Evolutionary conservation across 2,113 vertebrate species (phyloP).

Genomic region (Microcebus tavaratra): DNA sequence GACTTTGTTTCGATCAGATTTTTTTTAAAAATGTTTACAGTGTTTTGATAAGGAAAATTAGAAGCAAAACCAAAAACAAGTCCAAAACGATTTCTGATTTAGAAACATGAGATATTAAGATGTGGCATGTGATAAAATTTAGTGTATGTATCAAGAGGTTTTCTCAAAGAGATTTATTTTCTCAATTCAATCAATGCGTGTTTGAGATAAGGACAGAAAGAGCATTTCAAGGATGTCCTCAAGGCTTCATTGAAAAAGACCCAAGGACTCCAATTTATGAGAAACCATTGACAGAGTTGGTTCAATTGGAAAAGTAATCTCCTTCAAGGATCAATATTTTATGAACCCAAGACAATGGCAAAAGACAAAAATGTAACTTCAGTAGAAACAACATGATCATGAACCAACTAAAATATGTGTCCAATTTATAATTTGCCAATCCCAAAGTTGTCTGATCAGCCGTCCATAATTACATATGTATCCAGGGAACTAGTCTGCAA

Average conservation of each 20-base stretch:
- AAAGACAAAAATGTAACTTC: background rate
- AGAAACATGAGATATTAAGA: constrained; percentile 43
- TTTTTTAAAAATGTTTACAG: constrained; percentile 23
- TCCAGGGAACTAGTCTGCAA: background rate
- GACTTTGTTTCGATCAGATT: constrained; percentile 40
- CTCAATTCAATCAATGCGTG: background rate
- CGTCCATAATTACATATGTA: background rate
- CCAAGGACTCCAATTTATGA: background rate
- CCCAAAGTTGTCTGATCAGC: background rate
- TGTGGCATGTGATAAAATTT: constrained; percentile 9
- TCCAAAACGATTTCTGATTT: constrained; percentile 40
- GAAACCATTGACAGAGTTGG: background rate
- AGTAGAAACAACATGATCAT: background rate
- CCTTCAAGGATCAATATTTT: constrained; percentile 2
- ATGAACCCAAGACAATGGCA: background rate
- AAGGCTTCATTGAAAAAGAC: background rate
- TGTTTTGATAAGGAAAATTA: constrained; percentile 55
- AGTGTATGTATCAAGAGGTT: background rate
- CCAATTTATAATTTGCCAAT: background rate
- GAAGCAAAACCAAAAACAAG: constrained; percentile 41
- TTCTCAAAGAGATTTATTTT: constrained; percentile 43
- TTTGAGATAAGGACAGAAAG: constrained; percentile 38
- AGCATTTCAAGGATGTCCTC: background rate
- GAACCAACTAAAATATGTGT: background rate
- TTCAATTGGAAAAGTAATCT: background rate